Conservation (phyloP, 2,888 invertebrate genomes). For the Pharmacophagus antenor region DNA sequence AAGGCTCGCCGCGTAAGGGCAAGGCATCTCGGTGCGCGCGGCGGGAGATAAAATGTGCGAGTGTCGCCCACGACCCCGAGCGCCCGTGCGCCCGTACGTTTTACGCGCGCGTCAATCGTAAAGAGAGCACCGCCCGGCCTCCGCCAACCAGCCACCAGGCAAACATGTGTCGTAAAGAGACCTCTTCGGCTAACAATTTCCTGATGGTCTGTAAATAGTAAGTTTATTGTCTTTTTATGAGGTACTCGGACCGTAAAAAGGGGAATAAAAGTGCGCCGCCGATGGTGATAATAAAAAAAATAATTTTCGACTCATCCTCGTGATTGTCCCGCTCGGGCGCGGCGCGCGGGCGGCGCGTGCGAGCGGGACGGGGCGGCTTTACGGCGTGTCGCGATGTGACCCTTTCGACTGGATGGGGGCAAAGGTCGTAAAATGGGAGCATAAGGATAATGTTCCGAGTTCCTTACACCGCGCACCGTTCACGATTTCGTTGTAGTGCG, state of each 20-base stretch:
- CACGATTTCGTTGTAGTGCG: conserved; percentile 80
- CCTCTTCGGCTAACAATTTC: conserved; percentile 81
- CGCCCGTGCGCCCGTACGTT: conserved; percentile 48
- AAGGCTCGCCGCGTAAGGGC: conserved; percentile 8
- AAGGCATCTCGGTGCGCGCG: conserved; percentile 32
- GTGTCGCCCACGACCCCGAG: conserved; percentile 15
- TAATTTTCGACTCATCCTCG: conserved; percentile 81
- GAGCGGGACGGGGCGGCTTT: conserved; percentile 62
- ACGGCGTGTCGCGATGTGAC: conserved; percentile 76
- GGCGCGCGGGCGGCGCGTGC: conserved; percentile 52
- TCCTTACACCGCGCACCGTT: conserved; percentile 79
- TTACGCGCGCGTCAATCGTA: conserved; percentile 75
- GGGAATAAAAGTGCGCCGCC: conserved; percentile 82
- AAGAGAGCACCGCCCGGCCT: conserved; percentile 71
- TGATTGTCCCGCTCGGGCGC: conserved; percentile 76
- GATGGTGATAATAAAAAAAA: conserved; percentile 82
- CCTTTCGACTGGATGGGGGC: conserved; percentile 79
- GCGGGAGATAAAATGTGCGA: conserved; percentile 68
- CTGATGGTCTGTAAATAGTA: conserved; percentile 82
- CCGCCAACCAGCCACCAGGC: conserved; percentile 59
- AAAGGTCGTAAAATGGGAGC: conserved; percentile 81
- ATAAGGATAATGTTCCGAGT: conserved; percentile 81
- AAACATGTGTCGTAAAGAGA: conserved; percentile 80
- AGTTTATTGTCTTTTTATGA: conserved; percentile 82
- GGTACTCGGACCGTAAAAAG: conserved; percentile 82